phyloP scores from a whole-genome alignment of 2,888 invertebrate species.

The Sussaba pulchella region DNA sequence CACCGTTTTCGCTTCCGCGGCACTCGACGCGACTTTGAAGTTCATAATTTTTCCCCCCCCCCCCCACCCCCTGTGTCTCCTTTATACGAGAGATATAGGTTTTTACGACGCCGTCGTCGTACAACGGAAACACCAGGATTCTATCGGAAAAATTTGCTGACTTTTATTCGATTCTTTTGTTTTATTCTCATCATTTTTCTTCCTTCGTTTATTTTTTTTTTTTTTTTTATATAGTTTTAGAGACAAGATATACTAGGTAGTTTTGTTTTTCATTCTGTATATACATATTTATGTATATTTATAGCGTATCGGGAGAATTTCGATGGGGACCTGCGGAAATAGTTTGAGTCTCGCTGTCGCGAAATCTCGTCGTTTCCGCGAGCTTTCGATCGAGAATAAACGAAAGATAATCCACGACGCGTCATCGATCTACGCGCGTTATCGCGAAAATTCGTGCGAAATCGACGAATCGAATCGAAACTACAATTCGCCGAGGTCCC shows the following conservation, averaged over 20 bases:
- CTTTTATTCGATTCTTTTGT: constrained; percentile 5
- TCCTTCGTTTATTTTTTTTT: constrained; percentile 30
- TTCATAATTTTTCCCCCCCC: constrained; percentile 27
- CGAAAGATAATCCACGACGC: too few relatives aligned
- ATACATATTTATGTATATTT: constrained; percentile 32
- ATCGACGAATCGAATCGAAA: too few relatives aligned
- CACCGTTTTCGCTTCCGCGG: constrained; percentile 30
- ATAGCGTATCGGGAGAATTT: constrained; percentile 13
- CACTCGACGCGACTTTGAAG: constrained; percentile 39
- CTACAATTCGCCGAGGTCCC: too few relatives aligned
- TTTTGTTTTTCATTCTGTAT: constrained; percentile 23
- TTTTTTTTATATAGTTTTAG: constrained; percentile 49
- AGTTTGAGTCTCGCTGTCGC: too few relatives aligned
- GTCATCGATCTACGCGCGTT: too few relatives aligned
- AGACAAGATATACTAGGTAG: constrained; percentile 50
- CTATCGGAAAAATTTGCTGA: constrained; percentile 33
- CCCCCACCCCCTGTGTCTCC: not conserved
- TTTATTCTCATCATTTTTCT: constrained; percentile 33
- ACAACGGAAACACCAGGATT: constrained; percentile 43
- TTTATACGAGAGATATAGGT: constrained; percentile 46
- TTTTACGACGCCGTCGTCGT: constrained; percentile 37
- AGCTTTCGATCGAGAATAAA: not conserved
- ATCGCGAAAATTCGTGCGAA: too few relatives aligned
- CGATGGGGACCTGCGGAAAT: constrained; percentile 20
- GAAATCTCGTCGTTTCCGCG: not conserved